Percentiles rank a stretch among this genome's conserved stretches.
phyloP scores from a whole-genome alignment of 1,140 invertebrate genomes.

The Drosophila suzukii region DNA sequence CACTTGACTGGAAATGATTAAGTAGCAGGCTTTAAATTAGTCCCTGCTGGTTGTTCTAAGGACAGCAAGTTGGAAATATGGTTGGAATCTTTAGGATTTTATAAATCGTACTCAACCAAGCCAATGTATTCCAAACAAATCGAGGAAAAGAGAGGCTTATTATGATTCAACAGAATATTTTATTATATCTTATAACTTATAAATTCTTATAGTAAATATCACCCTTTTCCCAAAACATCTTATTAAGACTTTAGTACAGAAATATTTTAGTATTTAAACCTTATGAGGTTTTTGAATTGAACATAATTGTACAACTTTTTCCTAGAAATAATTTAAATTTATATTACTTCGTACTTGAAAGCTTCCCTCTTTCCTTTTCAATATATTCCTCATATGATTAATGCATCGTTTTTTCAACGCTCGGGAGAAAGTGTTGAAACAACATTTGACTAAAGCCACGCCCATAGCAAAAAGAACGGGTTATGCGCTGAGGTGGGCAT shows the following conservation, averaged over 20 bases:
- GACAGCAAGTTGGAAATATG: not conserved
- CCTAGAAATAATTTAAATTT: too few relatives aligned
- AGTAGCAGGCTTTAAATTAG: slow-evolving; percentile 37
- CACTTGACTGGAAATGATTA: slow-evolving; percentile 54
- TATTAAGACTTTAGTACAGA: too few relatives aligned
- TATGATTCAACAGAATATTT: too few relatives aligned
- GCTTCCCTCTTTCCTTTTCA: not conserved
- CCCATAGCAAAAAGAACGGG: slow-evolving; percentile 22
- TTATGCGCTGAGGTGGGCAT: slow-evolving; percentile 75
- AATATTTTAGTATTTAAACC: too few relatives aligned
- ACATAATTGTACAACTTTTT: too few relatives aligned
- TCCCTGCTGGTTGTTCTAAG: slow-evolving; percentile 2
- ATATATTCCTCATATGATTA: slow-evolving; percentile 28
- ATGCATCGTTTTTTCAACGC: slow-evolving; percentile 17
- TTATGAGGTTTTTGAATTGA: too few relatives aligned
- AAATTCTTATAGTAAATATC: too few relatives aligned
- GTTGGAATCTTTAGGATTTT: not conserved
- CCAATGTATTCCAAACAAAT: too few relatives aligned
- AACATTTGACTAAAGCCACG: slow-evolving; percentile 23
- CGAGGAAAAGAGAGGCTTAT: too few relatives aligned
- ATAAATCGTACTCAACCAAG: not conserved
- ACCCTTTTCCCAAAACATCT: too few relatives aligned
- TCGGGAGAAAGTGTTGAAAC: slow-evolving; percentile 48
- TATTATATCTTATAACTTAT: too few relatives aligned
- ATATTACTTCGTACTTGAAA: not conserved